phyloP scores from a whole-genome alignment of 1,140 invertebrate genomes.

The Copidosoma floridanum region DNA sequence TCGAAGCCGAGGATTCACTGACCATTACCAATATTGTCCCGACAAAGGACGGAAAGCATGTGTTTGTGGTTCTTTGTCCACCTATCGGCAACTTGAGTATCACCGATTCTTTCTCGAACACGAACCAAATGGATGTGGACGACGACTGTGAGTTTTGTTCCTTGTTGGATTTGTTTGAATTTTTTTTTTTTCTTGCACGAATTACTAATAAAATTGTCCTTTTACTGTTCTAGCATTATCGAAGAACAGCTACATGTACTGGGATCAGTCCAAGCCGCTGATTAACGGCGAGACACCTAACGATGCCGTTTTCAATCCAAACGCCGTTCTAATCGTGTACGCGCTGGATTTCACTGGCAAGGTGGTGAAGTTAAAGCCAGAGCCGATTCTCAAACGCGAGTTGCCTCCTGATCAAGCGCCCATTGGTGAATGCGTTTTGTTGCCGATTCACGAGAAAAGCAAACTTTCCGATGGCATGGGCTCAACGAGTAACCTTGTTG shows the following conservation, averaged over 20 bases:
- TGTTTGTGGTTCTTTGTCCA: slow-evolving; percentile 64
- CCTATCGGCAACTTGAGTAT: slow-evolving; percentile 18
- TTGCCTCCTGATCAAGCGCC: slow-evolving; percentile 65
- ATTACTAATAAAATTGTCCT: too few species aligned
- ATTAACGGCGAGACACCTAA: slow-evolving; percentile 36
- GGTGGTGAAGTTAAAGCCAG: slow-evolving; percentile 61
- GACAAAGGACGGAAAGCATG: slow-evolving; percentile 64
- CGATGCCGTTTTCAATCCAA: slow-evolving; percentile 12
- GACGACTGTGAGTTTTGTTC: slow-evolving; percentile 45
- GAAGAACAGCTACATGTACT: slow-evolving; percentile 52
- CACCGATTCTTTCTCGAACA: slow-evolving; percentile 35
- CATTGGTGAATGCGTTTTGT: slow-evolving; percentile 64
- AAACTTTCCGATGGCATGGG: background rate
- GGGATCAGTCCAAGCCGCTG: slow-evolving; percentile 44
- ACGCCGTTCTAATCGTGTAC: slow-evolving; percentile 59
- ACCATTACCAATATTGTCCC: slow-evolving; percentile 63
- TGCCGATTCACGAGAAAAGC: slow-evolving; percentile 60
- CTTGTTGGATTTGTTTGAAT: background rate
- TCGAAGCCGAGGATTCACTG: slow-evolving; percentile 46
- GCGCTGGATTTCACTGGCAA: slow-evolving; percentile 59
- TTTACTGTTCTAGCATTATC: slow-evolving; percentile 32
- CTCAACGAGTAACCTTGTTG: background rate
- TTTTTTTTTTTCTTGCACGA: too few species aligned
- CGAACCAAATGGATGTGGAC: slow-evolving; percentile 56
- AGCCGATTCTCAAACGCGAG: slow-evolving; percentile 64